Evolutionary conservation across 2,797 vertebrate genomes (phyloP).

Genomic region (Stomatorhinus walkeri): DNA sequence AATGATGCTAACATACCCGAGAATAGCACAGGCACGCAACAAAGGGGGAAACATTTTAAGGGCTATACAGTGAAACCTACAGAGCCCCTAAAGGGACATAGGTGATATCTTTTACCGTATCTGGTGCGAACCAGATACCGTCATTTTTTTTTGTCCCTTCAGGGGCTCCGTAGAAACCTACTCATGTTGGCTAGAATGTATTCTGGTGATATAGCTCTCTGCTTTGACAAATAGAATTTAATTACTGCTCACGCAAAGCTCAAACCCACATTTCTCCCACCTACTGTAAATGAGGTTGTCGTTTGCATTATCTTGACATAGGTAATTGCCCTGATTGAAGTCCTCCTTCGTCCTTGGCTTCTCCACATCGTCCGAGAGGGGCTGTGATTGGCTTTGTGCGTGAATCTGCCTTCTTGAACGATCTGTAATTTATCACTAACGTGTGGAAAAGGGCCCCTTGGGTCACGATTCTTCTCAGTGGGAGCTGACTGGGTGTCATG

Average conservation of each 20-base stretch:
- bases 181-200: neutral
- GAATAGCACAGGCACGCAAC: neutral
- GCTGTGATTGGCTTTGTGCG: neutral
- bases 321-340: constrained; percentile 16
- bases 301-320: constrained; percentile 17
- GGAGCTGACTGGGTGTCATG: neutral
- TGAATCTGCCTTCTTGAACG: constrained; percentile 13
- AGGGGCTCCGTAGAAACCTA: neutral
- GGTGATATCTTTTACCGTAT: neutral
- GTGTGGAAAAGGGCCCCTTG: neutral
- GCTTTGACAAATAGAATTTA: constrained; percentile 13
- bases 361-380: neutral
- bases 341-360: neutral
- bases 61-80: neutral
- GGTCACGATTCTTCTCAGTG: neutral
- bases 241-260: constrained; percentile 15
- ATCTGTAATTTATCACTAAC: constrained; percentile 9
- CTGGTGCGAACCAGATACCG: neutral
- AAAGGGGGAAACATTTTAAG: constrained; percentile 3
- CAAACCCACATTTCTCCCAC: neutral
- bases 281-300: neutral
- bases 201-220: neutral
- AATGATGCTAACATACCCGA: neutral
- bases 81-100: neutral
- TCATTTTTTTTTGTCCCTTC: neutral